These are phyloP conservation scores for Vimba vimba DNA, from an alignment of 2,113 vertebrate species.

Conservation along the genomic window DNA sequence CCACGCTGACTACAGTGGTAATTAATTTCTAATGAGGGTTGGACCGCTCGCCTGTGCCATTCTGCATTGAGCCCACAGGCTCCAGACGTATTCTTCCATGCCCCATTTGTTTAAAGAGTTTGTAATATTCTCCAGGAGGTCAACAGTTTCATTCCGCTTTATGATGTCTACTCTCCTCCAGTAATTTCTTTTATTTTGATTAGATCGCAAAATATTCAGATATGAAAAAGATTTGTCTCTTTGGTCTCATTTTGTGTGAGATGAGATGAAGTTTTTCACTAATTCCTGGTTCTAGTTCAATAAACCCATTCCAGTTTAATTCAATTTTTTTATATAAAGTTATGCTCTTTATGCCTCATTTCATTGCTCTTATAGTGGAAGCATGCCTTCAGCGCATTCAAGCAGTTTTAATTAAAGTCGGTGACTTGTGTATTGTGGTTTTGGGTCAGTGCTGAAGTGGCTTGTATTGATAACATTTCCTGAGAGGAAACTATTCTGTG, in stretches of 20 bases:
- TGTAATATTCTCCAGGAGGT: conserved; percentile 19
- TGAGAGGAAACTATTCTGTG: conserved; percentile 79
- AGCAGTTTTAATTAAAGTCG: conserved; percentile 61
- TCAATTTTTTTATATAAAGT: not conserved
- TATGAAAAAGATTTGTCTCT: not conserved
- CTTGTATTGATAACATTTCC: conserved; percentile 72
- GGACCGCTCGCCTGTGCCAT: conserved; percentile 53
- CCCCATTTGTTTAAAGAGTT: conserved; percentile 8
- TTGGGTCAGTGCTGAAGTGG: conserved; percentile 54
- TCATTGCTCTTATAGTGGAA: conserved; percentile 22
- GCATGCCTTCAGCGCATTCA: conserved; percentile 19
- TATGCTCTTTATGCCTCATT: not conserved
- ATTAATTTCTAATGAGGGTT: conserved; percentile 66
- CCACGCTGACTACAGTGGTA: conserved; percentile 49
- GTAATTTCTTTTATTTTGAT: not conserved
- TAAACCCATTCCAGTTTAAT: not conserved
- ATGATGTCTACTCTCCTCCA: not conserved
- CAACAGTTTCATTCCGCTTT: not conserved
- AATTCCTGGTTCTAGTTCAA: conserved; percentile 1
- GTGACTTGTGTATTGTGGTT: conserved; percentile 42
- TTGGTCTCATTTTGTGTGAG: not conserved
- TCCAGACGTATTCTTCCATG: conserved; percentile 16
- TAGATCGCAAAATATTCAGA: not conserved
- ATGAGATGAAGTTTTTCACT: not conserved
- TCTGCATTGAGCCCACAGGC: conserved; percentile 37